Evolutionary conservation across 2,888 invertebrate genomes (phyloP).

Genomic region (Matsumyia berberina): DNA sequence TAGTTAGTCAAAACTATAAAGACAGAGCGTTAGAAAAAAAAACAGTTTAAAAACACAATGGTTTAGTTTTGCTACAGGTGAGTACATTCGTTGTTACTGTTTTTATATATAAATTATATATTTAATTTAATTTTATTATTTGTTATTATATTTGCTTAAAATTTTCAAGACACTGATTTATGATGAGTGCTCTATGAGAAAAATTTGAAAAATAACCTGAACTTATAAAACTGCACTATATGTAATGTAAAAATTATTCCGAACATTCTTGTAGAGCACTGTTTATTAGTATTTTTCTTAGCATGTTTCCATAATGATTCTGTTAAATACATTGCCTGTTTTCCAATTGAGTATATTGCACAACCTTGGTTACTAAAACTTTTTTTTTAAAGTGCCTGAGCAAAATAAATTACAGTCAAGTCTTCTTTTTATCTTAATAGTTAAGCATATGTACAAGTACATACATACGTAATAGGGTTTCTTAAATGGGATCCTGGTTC

Average conservation of each 20-base stretch:
- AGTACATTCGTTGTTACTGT: slow-evolving; percentile 55
- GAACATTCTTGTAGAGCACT: slow-evolving; percentile 5
- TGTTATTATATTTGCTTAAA: slow-evolving; percentile 14
- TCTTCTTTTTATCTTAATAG: too few relatives aligned
- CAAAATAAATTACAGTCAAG: too few relatives aligned
- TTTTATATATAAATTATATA: slow-evolving; percentile 23
- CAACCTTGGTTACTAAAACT: neutral
- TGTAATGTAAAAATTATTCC: neutral
- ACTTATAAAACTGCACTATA: too few relatives aligned
- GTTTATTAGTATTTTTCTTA: neutral
- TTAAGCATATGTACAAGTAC: too few relatives aligned
- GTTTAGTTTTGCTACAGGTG: slow-evolving; percentile 60
- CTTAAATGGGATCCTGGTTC: too few relatives aligned
- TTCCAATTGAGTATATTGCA: neutral
- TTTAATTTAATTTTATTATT: neutral
- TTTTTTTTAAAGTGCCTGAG: too few relatives aligned
- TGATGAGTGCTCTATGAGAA: neutral
- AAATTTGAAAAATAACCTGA: neutral
- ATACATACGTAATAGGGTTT: too few relatives aligned
- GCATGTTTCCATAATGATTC: slow-evolving; percentile 3
- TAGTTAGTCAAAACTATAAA: slow-evolving; percentile 28
- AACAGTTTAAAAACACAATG: slow-evolving; percentile 5
- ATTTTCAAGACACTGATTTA: neutral
- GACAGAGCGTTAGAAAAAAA: slow-evolving; percentile 9
- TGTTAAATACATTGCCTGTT: neutral